Base-by-base conservation (phyloP, 2,113 vertebrate genomes). In the Phalacrocorax pelagicus region DNA sequence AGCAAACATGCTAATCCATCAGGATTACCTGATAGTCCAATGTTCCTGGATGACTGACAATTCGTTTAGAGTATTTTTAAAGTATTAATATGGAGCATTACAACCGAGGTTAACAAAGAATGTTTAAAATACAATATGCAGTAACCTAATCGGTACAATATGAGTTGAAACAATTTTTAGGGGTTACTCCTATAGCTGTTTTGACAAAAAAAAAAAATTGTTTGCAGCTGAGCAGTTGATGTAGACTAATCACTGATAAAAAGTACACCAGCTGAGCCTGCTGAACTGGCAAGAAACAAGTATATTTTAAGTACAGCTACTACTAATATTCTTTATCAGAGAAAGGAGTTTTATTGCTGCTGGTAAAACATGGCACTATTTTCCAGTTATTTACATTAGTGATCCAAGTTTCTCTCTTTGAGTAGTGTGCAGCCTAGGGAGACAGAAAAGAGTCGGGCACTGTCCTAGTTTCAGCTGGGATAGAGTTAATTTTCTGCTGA, bases 1-100 rank as follows among this genome's bases (percentile, higher is more conserved):
- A 93, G 85, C 40, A 92, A 95, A 79, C 82, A 90, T 13, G 12
- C 57, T 91, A 94, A 95, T 96, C 86, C 72, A 91, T 69, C 74
- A 94, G 70, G 61, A 95, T 85, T 95, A 93, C 81, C 30, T 46
- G 30, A 36, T 13, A 89, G 81, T 30, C 42, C 72, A 81, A 2
- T n/a, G 72, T 55, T 92, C 29, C 52, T 81, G 21, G 27, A 85
- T 1, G 2, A 72, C 27, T 2, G 1, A 69, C 34, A 46, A 70
- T 82, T 94, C 40, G 7, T 88, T 71, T 90, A 24, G 29, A 81
- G 59, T n/a, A 80, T 80, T 92, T 92, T 82, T 51, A 38, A 78
- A 92, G 46, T 27, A 91, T 36, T 90, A 90, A 81, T 23, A 81
- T 3, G 13, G 30, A 80, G 15, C 19, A 69, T n/a, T 85, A 69